phyloP scores from a whole-genome alignment of 2,888 invertebrate genomes.

The Tupiocoris notatus region DNA sequence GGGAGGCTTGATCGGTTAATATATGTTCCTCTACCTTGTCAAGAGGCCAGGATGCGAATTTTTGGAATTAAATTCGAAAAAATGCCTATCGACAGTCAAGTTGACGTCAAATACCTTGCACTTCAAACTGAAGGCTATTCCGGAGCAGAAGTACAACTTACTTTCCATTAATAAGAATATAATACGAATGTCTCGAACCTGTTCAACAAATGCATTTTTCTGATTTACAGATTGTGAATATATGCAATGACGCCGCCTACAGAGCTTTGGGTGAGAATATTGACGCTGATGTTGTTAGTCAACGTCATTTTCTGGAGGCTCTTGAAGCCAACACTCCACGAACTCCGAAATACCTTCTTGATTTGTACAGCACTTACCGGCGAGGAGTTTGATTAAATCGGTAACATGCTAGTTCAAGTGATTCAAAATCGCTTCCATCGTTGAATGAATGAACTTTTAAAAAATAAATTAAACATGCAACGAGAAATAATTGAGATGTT shows the following conservation, averaged over 20 bases:
- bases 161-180: too few species aligned
- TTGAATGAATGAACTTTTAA: too few species aligned
- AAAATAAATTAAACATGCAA: too few species aligned
- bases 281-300: slow-evolving; percentile 61
- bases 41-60: slow-evolving; percentile 75
- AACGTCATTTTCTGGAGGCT: slow-evolving; percentile 72
- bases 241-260: slow-evolving; percentile 90
- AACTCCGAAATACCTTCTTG: slow-evolving; percentile 68
- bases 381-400: too few species aligned
- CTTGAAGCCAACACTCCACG: slow-evolving; percentile 71
- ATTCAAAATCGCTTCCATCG: too few species aligned
- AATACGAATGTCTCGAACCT: too few species aligned
- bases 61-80: slow-evolving; percentile 71
- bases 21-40: slow-evolving; percentile 89
- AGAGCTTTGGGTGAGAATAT: slow-evolving; percentile 73
- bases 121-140: slow-evolving; percentile 76
- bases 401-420: too few species aligned
- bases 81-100: slow-evolving; percentile 69
- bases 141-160: slow-evolving; percentile 86
- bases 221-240: slow-evolving; percentile 60
- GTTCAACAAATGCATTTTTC: too few species aligned
- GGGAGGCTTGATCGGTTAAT: slow-evolving; percentile 88
- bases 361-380: slow-evolving; percentile 60
- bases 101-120: slow-evolving; percentile 67
- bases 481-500: too few species aligned